Percentiles rank a stretch among this genome's conserved stretches.
phyloP scores from a whole-genome alignment of 1,140 invertebrate species.

The Vollenhovia emeryi region DNA sequence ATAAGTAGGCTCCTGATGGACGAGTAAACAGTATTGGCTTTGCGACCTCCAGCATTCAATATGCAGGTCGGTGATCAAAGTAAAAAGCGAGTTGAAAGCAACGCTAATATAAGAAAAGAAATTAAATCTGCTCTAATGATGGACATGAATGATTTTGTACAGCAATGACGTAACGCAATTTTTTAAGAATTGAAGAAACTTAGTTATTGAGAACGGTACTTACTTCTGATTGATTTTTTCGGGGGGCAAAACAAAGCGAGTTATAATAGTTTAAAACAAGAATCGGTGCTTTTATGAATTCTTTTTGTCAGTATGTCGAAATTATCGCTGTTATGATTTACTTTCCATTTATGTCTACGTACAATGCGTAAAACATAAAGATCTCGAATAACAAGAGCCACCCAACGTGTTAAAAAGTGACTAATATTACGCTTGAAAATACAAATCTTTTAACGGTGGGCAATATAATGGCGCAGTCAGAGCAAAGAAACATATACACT shows the following conservation, averaged over 20 bases:
- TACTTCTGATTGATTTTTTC: not conserved
- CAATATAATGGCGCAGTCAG: conserved; percentile 3
- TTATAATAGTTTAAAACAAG: not conserved
- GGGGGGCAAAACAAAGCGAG: no score
- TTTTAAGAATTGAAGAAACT: not conserved
- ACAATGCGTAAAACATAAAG: not conserved
- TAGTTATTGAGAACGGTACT: conserved; percentile 1
- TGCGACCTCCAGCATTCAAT: not conserved
- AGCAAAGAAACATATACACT: conserved; percentile 18
- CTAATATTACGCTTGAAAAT: conserved; percentile 4
- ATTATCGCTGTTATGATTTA: not conserved
- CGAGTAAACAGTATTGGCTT: conserved; percentile 8
- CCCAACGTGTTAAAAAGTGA: not conserved
- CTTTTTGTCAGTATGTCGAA: not conserved
- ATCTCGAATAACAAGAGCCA: not conserved
- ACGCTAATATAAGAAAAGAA: not conserved
- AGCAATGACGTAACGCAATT: not conserved
- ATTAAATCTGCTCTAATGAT: not conserved
- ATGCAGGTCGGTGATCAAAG: not conserved
- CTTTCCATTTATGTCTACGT: not conserved
- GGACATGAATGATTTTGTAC: not conserved
- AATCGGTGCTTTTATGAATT: not conserved
- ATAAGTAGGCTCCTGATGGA: not conserved
- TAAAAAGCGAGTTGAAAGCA: not conserved
- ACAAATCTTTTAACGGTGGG: not conserved